Conservation (phyloP, 2,888 invertebrate species). For the Eupeodes latifasciatus region DNA sequence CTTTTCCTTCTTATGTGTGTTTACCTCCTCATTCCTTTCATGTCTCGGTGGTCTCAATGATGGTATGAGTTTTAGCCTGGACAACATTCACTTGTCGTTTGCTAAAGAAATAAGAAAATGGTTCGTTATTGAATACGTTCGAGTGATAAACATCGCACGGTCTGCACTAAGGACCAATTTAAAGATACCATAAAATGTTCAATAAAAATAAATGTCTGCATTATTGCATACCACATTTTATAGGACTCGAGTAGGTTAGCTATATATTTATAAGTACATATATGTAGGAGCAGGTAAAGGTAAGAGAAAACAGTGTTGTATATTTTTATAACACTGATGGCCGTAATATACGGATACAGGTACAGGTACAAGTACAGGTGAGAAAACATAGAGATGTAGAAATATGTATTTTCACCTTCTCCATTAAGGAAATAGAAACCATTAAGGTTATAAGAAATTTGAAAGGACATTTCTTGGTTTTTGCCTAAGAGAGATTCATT, state of each 20-base stretch:
- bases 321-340: not conserved
- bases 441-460: slow-evolving; percentile 22
- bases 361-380: too few species aligned
- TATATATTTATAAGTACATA: not conserved
- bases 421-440: slow-evolving; percentile 36
- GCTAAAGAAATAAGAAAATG: slow-evolving; percentile 70
- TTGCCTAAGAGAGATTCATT: slow-evolving; percentile 1
- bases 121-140: slow-evolving; percentile 74
- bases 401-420: slow-evolving; percentile 12
- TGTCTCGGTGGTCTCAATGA: not conserved
- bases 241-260: slow-evolving; percentile 34
- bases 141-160: slow-evolving; percentile 72
- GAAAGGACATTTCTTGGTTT: slow-evolving; percentile 27
- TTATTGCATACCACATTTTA: slow-evolving; percentile 74
- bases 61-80: not conserved
- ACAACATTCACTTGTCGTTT: slow-evolving; percentile 71
- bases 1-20: slow-evolving; percentile 8
- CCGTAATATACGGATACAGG: too few species aligned
- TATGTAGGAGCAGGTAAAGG: too few species aligned
- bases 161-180: slow-evolving; percentile 76
- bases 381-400: not conserved
- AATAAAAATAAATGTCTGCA: slow-evolving; percentile 75
- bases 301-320: not conserved
- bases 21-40: not conserved
- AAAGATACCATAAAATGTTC: slow-evolving; percentile 73